A percentile compares a stretch with the other conserved stretches of the same genome.
Conservation (phyloP, 92 coral and sea anemone genomes). For the Bergia sp. region DNA sequence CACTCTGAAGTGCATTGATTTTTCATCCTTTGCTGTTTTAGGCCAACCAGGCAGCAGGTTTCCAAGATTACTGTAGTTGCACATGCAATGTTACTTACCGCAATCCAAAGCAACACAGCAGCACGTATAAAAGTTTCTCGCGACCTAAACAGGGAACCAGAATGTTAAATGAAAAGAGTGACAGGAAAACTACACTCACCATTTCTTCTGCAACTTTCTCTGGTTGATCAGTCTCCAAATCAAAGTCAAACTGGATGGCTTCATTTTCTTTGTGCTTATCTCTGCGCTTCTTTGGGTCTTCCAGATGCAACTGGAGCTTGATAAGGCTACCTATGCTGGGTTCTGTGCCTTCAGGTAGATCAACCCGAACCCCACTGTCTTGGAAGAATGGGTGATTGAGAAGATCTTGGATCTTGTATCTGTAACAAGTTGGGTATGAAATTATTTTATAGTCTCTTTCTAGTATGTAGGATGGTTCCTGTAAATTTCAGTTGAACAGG, state of each 20-base stretch:
- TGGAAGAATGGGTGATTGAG: slow-evolving; percentile 92
- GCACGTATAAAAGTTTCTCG: slow-evolving; percentile 20
- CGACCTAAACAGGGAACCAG: slow-evolving; percentile 31
- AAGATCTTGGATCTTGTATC: slow-evolving; percentile 87
- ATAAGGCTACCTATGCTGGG: slow-evolving; percentile 71
- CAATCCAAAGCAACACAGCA: slow-evolving; percentile 24
- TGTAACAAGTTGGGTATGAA: slow-evolving; percentile 32
- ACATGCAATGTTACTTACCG: slow-evolving; percentile 9
- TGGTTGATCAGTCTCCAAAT: slow-evolving; percentile 89
- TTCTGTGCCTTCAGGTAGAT: slow-evolving; percentile 65
- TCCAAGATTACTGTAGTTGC: slow-evolving; percentile 1
- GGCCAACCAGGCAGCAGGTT: background rate
- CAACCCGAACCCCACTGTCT: slow-evolving; percentile 93
- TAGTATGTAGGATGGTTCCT: too few species aligned
- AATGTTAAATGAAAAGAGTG: slow-evolving; percentile 13
- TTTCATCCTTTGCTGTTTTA: background rate
- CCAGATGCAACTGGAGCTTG: slow-evolving; percentile 83
- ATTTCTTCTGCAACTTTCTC: slow-evolving; percentile 92
- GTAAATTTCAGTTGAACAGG: background rate
- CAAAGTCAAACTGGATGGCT: slow-evolving; percentile 96
- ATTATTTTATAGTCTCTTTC: background rate
- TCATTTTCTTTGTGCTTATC: slow-evolving; percentile 98
- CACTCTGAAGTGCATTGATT: background rate
- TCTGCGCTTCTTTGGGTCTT: slow-evolving; percentile 91
- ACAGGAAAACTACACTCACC: slow-evolving; percentile 66